These are phyloP conservation scores for Drosophila melanogaster DNA, from an alignment of 1,140 invertebrate species.

Conservation along the genomic window Release_6_plus_ISO1_MT NT_033779.5:3611001-3611500, in stretches of 20 bases:
- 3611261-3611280: slow-evolving; percentile 46
- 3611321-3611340: slow-evolving; percentile 61
- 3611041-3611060: slow-evolving; percentile 27
- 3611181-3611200: slow-evolving; percentile 31
- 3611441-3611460: background rate
- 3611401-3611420: slow-evolving; percentile 83
- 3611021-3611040: slow-evolving; percentile 47
- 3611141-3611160: slow-evolving; percentile 16
- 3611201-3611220: slow-evolving; percentile 68
- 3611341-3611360: slow-evolving; percentile 31
- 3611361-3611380: slow-evolving; percentile 23
- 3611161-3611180: slow-evolving; percentile 41
- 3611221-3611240: slow-evolving; percentile 84
- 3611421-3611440: slow-evolving; percentile 43
- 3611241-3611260: slow-evolving; percentile 43
- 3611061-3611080: slow-evolving; percentile 43
- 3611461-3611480: too few relatives aligned
- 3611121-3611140: background rate
- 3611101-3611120: slow-evolving; percentile 7
- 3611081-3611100: slow-evolving; percentile 35
- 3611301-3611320: slow-evolving; percentile 14
- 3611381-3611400: slow-evolving; percentile 61
- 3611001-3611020: background rate
- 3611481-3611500: too few relatives aligned
- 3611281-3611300: slow-evolving; percentile 49